Percentiles rank a stretch among this genome's conserved stretches.
Conservation (phyloP, 2,888 invertebrate species). For the Trichopoda pennipes region DNA sequence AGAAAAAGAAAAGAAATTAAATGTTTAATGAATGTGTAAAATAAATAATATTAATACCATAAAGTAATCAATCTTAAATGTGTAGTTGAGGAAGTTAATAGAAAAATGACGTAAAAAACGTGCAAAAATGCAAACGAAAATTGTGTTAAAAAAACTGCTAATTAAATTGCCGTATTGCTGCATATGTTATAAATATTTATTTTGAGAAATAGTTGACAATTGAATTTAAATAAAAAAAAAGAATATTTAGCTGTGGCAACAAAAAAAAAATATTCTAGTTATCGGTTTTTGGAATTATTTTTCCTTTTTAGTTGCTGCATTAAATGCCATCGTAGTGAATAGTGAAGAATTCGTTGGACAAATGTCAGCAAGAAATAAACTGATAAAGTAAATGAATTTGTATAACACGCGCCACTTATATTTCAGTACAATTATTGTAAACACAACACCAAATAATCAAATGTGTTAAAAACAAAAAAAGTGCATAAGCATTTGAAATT, state of each 20-base stretch:
- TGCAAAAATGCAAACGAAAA: conserved; percentile 29
- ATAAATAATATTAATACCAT: neutral
- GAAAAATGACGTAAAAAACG: conserved; percentile 58
- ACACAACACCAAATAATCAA: too few species aligned
- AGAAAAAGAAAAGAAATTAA: neutral
- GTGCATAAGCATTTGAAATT: too few species aligned
- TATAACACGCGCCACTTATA: conserved; percentile 35
- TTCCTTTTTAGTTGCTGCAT: too few species aligned
- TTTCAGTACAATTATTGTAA: conserved; percentile 1
- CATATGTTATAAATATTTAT: neutral
- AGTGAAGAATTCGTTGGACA: too few species aligned
- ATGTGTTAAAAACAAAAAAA: too few species aligned
- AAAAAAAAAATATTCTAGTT: conserved; percentile 23
- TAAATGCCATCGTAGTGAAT: too few species aligned
- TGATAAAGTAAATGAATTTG: conserved; percentile 43
- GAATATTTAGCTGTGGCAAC: conserved; percentile 29
- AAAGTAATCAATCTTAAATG: neutral
- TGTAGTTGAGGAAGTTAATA: neutral
- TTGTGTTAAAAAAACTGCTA: neutral
- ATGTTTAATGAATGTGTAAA: neutral
- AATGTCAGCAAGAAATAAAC: conserved; percentile 6
- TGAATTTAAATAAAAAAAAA: neutral
- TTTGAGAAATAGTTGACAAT: neutral
- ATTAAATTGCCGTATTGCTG: neutral
- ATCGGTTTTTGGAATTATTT: conserved; percentile 2